phyloP scores from a whole-genome alignment of 1,140 invertebrate species.

The Drosophila lacteicornis region DNA sequence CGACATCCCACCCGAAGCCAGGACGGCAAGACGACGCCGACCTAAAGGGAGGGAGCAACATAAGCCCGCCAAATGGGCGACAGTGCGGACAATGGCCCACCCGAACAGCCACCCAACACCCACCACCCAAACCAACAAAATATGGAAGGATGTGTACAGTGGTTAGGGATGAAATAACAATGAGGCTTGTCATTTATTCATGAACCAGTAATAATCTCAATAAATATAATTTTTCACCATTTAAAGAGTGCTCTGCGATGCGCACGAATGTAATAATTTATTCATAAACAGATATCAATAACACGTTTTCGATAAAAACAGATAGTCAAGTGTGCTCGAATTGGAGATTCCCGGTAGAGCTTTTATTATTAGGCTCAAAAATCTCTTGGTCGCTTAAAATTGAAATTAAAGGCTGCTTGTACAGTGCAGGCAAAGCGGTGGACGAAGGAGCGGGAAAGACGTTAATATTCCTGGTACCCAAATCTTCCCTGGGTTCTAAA shows the following conservation, averaged over 20 bases:
- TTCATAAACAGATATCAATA: constrained; percentile 13
- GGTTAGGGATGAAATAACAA: constrained; percentile 33
- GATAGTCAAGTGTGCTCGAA: background rate
- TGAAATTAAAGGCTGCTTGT: no score
- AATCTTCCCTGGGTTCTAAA: no score
- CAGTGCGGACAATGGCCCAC: constrained; percentile 49
- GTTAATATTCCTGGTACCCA: no score
- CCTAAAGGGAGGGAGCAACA: constrained; percentile 6
- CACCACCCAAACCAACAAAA: background rate
- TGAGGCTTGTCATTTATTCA: constrained; percentile 32
- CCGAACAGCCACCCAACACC: constrained; percentile 2
- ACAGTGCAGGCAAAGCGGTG: no score
- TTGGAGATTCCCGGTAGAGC: background rate
- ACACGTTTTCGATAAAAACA: background rate
- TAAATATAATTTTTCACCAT: constrained; percentile 29
- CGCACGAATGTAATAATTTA: constrained; percentile 16
- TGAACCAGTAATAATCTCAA: constrained; percentile 41
- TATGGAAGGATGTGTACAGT: constrained; percentile 16
- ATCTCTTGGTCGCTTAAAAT: no score
- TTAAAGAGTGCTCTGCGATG: background rate
- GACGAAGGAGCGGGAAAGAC: no score
- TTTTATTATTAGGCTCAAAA: no score
- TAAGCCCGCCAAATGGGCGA: constrained; percentile 61
- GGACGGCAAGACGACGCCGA: constrained; percentile 44
- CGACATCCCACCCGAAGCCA: background rate